phyloP scores from a whole-genome alignment of 2,888 invertebrate species.

The Agriopis leucophaearia region DNA sequence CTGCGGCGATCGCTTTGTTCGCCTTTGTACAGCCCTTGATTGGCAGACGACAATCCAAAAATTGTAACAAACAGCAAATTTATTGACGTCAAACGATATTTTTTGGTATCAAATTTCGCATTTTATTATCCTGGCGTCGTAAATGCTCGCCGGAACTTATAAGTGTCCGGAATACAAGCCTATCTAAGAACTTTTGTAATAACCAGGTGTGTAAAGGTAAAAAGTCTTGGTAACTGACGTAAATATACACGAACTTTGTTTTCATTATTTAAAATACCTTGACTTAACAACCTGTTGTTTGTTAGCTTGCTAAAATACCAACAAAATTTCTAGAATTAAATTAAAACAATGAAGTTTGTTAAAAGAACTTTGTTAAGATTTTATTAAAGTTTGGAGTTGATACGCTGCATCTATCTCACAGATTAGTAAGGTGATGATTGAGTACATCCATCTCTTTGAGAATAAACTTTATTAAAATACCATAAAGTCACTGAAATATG shows the following conservation, averaged over 20 bases:
- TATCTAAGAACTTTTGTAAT: slow-evolving; percentile 47
- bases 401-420: too few species aligned
- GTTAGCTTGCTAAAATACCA: slow-evolving; percentile 16
- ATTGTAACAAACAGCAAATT: slow-evolving; percentile 57
- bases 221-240: slow-evolving; percentile 47
- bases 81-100: slow-evolving; percentile 51
- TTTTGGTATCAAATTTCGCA: slow-evolving; percentile 39
- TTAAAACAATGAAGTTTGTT: slow-evolving; percentile 9
- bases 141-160: slow-evolving; percentile 39
- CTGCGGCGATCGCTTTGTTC: slow-evolving; percentile 60
- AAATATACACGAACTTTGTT: slow-evolving; percentile 46
- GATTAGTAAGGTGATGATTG: too few species aligned
- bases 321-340: slow-evolving; percentile 18
- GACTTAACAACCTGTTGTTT: slow-evolving; percentile 44
- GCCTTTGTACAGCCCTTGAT: slow-evolving; percentile 55
- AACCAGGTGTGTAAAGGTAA: slow-evolving; percentile 47
- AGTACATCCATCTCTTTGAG: too few species aligned
- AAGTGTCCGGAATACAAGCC: slow-evolving; percentile 38
- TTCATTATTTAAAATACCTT: slow-evolving; percentile 46
- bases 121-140: slow-evolving; percentile 40
- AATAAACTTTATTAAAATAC: too few species aligned
- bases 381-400: background rate
- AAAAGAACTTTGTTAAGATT: background rate
- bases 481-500: too few species aligned
- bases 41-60: slow-evolving; percentile 67